Conservation (phyloP, 2,797 vertebrate species). For the Scolopax rusticola region DNA sequence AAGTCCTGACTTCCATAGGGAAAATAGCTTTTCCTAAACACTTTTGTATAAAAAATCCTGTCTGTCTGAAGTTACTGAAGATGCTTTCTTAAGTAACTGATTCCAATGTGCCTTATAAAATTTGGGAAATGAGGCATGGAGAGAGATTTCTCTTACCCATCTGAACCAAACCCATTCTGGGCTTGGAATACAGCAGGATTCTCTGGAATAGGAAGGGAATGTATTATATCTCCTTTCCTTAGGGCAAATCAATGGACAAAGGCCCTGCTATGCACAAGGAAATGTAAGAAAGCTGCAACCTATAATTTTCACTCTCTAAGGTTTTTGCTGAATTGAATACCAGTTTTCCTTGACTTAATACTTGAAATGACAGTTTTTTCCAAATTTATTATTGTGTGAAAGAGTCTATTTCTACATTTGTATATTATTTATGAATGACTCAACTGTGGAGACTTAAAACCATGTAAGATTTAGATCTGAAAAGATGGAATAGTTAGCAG, state of each 20-base stretch:
- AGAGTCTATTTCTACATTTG: background rate
- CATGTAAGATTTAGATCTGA: background rate
- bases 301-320: conserved; percentile 11
- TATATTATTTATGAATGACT: background rate
- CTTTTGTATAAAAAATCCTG: conserved; percentile 48
- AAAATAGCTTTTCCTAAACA: conserved; percentile 63
- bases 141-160: conserved; percentile 14
- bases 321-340: conserved; percentile 1
- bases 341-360: background rate
- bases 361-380: background rate
- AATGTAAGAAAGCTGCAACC: conserved; percentile 7
- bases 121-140: conserved; percentile 41
- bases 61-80: conserved; percentile 57
- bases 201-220: conserved; percentile 17
- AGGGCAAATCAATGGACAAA: conserved; percentile 64
- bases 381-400: background rate
- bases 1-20: conserved; percentile 31
- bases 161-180: background rate
- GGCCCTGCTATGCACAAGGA: conserved; percentile 11
- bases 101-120: conserved; percentile 53
- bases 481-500: background rate
- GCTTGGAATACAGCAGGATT: background rate
- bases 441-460: background rate
- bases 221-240: conserved; percentile 48
- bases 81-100: conserved; percentile 61